Conservation (phyloP, 2,797 vertebrate genomes). For the Loriculus beryllinus region DNA sequence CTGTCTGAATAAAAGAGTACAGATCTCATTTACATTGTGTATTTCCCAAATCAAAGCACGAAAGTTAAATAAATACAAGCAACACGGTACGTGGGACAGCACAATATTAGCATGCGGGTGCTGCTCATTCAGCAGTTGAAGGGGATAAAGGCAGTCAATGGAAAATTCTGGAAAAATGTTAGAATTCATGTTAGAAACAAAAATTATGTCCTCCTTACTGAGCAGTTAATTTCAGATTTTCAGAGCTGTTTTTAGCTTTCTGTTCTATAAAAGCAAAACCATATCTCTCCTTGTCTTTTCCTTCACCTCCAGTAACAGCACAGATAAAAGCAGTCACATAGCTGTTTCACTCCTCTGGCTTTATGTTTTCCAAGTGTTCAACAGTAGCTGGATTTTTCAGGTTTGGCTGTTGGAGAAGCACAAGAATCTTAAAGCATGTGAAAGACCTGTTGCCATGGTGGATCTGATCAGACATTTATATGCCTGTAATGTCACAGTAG, state of each 20-base stretch:
- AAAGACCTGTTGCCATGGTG: background rate
- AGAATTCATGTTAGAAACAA: background rate
- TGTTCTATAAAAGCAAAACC: background rate
- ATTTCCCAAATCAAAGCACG: background rate
- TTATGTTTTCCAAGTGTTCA: background rate
- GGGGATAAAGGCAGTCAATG: background rate
- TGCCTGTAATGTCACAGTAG: background rate
- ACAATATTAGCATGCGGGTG: background rate
- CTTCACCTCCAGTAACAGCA: background rate
- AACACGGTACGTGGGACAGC: background rate
- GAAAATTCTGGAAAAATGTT: background rate
- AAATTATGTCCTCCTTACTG: background rate
- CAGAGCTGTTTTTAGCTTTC: background rate
- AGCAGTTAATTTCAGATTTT: background rate
- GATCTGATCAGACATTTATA: background rate
- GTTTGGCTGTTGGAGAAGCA: background rate
- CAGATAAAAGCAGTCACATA: background rate
- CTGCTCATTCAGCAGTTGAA: background rate
- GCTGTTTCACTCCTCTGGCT: background rate
- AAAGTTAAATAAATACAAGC: background rate
- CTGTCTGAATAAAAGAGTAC: background rate
- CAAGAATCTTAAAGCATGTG: background rate
- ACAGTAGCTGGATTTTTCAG: background rate
- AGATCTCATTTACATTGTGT: background rate
- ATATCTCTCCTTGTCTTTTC: background rate